Conservation (phyloP, 2,797 vertebrate genomes). For the Acropternis orthonyx region DNA sequence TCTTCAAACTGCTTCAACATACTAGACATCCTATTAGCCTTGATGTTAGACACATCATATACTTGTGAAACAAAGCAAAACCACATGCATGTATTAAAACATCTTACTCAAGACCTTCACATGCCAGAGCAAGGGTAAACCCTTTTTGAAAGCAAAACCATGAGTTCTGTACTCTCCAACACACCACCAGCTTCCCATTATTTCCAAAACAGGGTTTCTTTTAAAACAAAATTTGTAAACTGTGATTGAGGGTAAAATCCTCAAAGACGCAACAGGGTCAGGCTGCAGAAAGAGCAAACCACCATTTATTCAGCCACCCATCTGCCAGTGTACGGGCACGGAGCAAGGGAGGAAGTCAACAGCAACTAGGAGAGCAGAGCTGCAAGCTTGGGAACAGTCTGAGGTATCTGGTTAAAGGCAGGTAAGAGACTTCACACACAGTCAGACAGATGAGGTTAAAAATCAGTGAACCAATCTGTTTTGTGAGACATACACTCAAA, state of each 20-base stretch:
- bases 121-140: not conserved
- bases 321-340: not conserved
- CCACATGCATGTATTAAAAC: not conserved
- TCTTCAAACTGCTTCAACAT: not conserved
- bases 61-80: not conserved
- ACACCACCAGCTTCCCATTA: not conserved
- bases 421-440: not conserved
- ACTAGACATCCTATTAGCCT: not conserved
- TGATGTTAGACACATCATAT: not conserved
- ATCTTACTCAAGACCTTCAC: not conserved
- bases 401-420: not conserved
- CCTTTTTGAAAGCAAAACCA: not conserved
- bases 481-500: not conserved
- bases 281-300: not conserved
- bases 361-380: not conserved
- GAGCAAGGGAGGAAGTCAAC: not conserved
- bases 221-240: not conserved
- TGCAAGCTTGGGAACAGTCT: not conserved
- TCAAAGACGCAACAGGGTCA: not conserved
- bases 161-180: not conserved
- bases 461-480: not conserved
- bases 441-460: not conserved
- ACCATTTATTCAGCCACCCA: rapidly evolving
- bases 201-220: not conserved
- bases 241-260: not conserved